These are phyloP conservation scores for Syngnathus typhle DNA, from an alignment of 2,113 vertebrate genomes.

Conservation along the genomic window DNA sequence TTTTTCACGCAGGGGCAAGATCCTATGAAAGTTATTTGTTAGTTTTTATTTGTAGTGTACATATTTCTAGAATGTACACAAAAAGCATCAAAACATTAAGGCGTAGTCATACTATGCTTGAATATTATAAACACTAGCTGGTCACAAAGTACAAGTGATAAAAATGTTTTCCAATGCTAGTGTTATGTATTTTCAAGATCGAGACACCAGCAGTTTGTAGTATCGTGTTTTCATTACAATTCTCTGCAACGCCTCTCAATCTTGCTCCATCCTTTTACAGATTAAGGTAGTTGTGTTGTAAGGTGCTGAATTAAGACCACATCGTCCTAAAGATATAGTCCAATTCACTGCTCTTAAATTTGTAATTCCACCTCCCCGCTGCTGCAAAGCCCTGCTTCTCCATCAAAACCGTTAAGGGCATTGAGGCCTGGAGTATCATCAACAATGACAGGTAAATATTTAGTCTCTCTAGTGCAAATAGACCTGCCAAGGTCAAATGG, in stretches of 20 bases:
- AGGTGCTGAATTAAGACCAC: constrained; percentile 61
- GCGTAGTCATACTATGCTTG: neutral
- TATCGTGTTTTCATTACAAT: constrained; percentile 55
- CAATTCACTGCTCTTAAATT: constrained; percentile 69
- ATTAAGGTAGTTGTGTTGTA: constrained; percentile 64
- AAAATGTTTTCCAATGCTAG: neutral
- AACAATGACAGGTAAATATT: constrained; percentile 75
- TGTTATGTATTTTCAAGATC: neutral
- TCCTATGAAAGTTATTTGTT: too few relatives aligned
- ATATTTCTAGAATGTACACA: neutral
- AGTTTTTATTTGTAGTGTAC: too few relatives aligned
- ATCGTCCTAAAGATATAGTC: constrained; percentile 61
- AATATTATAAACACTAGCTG: neutral
- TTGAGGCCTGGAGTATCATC: constrained; percentile 68
- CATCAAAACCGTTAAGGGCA: constrained; percentile 69
- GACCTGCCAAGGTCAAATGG: constrained; percentile 67
- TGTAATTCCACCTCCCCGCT: constrained; percentile 60
- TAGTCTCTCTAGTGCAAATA: constrained; percentile 69
- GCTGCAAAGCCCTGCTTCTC: constrained; percentile 63
- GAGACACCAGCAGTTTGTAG: neutral
- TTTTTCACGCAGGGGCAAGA: too few relatives aligned
- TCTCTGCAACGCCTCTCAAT: constrained; percentile 54
- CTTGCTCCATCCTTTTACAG: constrained; percentile 58
- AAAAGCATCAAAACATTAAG: neutral
- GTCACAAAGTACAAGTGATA: neutral